phyloP scores from a whole-genome alignment of 2,113 vertebrate species.

The Oophaga pumilio region DNA sequence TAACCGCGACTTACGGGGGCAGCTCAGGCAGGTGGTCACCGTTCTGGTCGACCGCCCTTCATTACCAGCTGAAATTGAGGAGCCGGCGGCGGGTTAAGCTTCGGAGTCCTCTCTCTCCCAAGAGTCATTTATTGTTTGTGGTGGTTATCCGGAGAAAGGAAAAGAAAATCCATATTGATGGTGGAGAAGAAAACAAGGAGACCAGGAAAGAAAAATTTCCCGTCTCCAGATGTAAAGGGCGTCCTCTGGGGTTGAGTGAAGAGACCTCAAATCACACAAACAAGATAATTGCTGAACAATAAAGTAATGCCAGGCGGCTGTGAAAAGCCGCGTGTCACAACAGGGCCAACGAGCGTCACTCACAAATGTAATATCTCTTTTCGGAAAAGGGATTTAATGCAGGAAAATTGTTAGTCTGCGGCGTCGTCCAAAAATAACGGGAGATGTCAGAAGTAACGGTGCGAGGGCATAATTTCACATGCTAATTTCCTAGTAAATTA shows the following conservation, averaged over 20 bases:
- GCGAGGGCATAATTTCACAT: slow-evolving; percentile 3
- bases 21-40: neutral
- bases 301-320: neutral
- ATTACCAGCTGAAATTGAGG: slow-evolving; percentile 1
- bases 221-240: neutral
- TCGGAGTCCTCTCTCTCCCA: neutral
- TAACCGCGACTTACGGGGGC: neutral
- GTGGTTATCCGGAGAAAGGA: neutral
- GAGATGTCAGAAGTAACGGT: neutral
- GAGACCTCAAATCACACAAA: neutral
- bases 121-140: neutral
- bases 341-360: neutral
- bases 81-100: neutral
- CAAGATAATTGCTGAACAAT: neutral
- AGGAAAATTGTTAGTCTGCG: neutral
- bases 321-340: neutral
- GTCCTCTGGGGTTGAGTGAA: neutral
- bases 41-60: neutral
- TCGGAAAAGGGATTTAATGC: neutral
- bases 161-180: neutral
- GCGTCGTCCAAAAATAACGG: slow-evolving; percentile 1
- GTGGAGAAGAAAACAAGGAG: neutral
- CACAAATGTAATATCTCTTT: neutral
- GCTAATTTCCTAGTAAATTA: slow-evolving; percentile 17
- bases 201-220: too few species aligned